phyloP scores from a whole-genome alignment of 1,140 invertebrate genomes.

The Drosophila jambulina region DNA sequence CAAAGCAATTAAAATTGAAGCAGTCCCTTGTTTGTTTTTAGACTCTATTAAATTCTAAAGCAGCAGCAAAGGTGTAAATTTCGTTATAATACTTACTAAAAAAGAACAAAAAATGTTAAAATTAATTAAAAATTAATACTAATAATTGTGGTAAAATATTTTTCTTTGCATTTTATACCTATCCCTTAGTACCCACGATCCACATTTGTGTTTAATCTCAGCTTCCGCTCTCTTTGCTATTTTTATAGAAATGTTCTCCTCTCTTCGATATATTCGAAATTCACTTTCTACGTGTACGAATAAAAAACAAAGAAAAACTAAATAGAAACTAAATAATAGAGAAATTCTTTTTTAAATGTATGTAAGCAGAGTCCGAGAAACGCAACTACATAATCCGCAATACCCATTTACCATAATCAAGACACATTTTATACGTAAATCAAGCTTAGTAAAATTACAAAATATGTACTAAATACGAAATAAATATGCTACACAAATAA shows the following conservation, averaged over 20 bases:
- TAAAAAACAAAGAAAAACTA: conserved; percentile 23
- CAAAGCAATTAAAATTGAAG: not conserved
- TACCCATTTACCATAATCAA: conserved; percentile 41
- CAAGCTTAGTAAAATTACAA: conserved; percentile 69
- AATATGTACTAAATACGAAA: conserved; percentile 57
- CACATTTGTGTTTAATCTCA: not conserved
- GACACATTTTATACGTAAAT: conserved; percentile 79
- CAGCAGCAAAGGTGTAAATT: not conserved
- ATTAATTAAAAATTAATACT: not conserved
- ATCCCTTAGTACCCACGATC: not conserved
- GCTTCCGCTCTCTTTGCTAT: not conserved
- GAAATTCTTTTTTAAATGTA: conserved; percentile 36
- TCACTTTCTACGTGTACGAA: conserved; percentile 18
- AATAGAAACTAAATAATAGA: conserved; percentile 12
- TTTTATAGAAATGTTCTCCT: conserved; percentile 2
- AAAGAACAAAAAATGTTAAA: not conserved
- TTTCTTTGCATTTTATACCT: not conserved
- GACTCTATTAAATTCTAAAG: not conserved
- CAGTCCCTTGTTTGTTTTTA: not conserved
- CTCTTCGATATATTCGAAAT: conserved; percentile 18
- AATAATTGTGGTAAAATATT: not conserved
- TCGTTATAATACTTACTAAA: not conserved
- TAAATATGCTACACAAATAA: conserved; percentile 50
- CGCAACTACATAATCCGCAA: conserved; percentile 32
- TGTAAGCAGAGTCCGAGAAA: conserved; percentile 31